Evolutionary conservation across 2,113 vertebrate species (phyloP).

Genomic region (Hirundichthys speculiger): DNA sequence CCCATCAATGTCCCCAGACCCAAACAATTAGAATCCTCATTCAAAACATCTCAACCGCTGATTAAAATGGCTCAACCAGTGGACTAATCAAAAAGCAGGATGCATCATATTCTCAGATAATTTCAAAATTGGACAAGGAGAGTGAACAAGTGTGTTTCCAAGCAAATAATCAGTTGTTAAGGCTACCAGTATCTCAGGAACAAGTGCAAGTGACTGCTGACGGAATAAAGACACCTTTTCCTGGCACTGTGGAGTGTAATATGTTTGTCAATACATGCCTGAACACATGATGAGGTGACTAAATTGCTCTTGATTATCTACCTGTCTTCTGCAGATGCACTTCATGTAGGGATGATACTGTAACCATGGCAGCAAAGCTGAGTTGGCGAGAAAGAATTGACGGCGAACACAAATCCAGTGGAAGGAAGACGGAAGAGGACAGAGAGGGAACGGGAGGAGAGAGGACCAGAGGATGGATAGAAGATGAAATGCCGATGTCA

Average conservation of each 20-base stretch:
- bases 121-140: conserved; percentile 13
- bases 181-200: conserved; percentile 14
- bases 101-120: conserved; percentile 21
- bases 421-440: conserved; percentile 60
- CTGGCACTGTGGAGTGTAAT: conserved; percentile 48
- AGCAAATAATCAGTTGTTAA: conserved; percentile 1
- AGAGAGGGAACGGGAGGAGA: conserved; percentile 44
- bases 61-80: neutral
- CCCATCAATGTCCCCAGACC: no score
- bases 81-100: neutral
- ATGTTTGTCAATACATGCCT: conserved; percentile 55
- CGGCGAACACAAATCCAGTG: conserved; percentile 73
- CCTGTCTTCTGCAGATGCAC: conserved; percentile 87
- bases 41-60: no score
- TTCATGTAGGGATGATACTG: conserved; percentile 89
- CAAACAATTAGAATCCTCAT: no score
- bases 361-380: conserved; percentile 80
- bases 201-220: conserved; percentile 10
- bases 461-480: conserved; percentile 53
- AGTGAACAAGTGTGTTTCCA: conserved; percentile 5
- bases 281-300: conserved; percentile 59
- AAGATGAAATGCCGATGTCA: conserved; percentile 57
- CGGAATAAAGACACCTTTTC: conserved; percentile 21
- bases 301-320: conserved; percentile 58
- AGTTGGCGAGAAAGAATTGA: conserved; percentile 58